A percentile compares a stretch with the other conserved stretches of the same genome.
phyloP scores from a whole-genome alignment of 2,113 vertebrate species.

The Lathamus discolor region DNA sequence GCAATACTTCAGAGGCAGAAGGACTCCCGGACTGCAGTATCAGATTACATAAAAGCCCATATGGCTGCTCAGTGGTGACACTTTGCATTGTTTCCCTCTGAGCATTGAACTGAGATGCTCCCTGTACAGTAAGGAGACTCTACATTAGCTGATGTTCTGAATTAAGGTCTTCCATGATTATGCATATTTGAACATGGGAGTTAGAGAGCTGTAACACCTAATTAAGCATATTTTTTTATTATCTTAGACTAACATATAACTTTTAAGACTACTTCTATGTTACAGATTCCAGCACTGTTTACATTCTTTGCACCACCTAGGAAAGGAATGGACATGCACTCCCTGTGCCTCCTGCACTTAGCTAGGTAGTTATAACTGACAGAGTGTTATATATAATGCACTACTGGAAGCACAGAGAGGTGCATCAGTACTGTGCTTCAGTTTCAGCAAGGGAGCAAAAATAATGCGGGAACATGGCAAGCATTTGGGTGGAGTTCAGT shows the following conservation, averaged over 20 bases:
- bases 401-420: not conserved
- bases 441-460: not conserved
- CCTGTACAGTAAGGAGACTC: not conserved
- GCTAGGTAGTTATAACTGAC: no score
- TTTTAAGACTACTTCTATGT: not conserved
- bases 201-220: not conserved
- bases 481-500: not conserved
- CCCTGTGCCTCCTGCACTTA: not conserved
- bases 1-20: not conserved
- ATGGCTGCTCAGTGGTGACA: not conserved
- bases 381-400: fast-evolving
- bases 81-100: not conserved
- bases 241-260: not conserved
- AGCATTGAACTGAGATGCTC: not conserved
- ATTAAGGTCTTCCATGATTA: not conserved
- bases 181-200: not conserved
- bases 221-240: not conserved
- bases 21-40: not conserved
- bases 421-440: fast-evolving
- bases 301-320: not conserved
- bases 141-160: not conserved
- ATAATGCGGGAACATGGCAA: not conserved
- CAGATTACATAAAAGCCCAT: not conserved
- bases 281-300: not conserved
- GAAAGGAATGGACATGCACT: fast-evolving